A percentile compares a stretch with the other conserved stretches of the same genome.
Conservation (phyloP, 2,797 vertebrate genomes). For the Protosalanx chinensis region DNA sequence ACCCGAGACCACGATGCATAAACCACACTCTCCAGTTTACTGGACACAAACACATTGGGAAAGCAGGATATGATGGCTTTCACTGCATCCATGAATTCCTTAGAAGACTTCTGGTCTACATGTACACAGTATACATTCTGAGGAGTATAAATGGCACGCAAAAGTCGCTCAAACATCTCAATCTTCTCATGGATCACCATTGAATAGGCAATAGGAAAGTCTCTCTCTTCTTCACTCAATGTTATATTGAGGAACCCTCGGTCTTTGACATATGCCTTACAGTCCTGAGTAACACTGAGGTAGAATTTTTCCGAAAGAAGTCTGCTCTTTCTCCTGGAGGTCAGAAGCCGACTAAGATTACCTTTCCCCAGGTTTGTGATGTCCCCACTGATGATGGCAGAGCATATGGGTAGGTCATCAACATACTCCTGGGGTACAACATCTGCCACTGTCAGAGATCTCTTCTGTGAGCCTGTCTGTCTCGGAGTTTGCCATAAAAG, state of each 20-base stretch:
- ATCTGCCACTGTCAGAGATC: background rate
- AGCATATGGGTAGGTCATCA: constrained; percentile 63
- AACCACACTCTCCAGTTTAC: constrained; percentile 70
- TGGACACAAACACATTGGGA: constrained; percentile 80
- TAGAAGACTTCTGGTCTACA: constrained; percentile 74
- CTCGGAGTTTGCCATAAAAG: constrained; percentile 18
- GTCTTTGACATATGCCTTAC: constrained; percentile 58
- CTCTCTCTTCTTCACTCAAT: constrained; percentile 72
- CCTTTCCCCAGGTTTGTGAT: constrained; percentile 25
- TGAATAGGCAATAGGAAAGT: constrained; percentile 83
- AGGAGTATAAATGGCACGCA: constrained; percentile 77
- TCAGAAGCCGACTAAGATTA: constrained; percentile 57
- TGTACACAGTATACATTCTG: constrained; percentile 87
- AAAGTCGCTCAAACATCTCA: constrained; percentile 83
- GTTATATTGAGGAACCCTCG: constrained; percentile 69
- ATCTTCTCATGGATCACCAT: constrained; percentile 85
- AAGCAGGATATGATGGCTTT: constrained; percentile 75
- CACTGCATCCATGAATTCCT: constrained; percentile 67
- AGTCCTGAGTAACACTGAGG: constrained; percentile 72
- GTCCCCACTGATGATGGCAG: constrained; percentile 65
- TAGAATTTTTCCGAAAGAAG: constrained; percentile 65
- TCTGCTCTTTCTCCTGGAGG: constrained; percentile 36
- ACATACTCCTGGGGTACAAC: constrained; percentile 35
- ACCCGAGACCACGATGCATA: constrained; percentile 85
- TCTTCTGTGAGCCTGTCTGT: background rate